phyloP scores from a whole-genome alignment of 2,113 vertebrate species.

The Syngnathoides biaculeatus region DNA sequence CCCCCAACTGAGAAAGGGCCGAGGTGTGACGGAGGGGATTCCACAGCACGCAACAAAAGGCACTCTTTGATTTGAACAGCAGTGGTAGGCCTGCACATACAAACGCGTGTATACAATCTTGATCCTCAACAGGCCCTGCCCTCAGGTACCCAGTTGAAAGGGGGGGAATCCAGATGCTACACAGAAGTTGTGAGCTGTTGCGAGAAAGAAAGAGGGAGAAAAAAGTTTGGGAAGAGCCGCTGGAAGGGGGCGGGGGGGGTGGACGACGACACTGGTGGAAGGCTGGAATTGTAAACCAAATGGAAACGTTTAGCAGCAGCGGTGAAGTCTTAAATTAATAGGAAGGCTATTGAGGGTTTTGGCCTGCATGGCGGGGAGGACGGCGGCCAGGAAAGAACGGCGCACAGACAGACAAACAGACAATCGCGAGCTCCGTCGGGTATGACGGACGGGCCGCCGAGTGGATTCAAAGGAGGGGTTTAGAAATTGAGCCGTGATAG shows the following conservation, averaged over 20 bases:
- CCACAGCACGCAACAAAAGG: slow-evolving; percentile 69
- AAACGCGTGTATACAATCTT: slow-evolving; percentile 13
- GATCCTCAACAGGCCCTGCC: slow-evolving; percentile 51
- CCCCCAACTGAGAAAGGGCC: slow-evolving; percentile 46
- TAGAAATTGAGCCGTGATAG: slow-evolving; percentile 55
- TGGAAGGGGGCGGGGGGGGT: slow-evolving; percentile 37
- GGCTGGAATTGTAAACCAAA: slow-evolving; percentile 45
- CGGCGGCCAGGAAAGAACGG: slow-evolving; percentile 12
- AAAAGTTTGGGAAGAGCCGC: background rate
- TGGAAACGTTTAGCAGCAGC: slow-evolving; percentile 48
- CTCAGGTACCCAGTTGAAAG: slow-evolving; percentile 58
- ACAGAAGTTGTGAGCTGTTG: slow-evolving; percentile 57
- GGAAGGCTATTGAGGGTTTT: slow-evolving; percentile 28
- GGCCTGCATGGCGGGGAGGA: slow-evolving; percentile 30
- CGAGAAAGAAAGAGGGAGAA: slow-evolving; percentile 9
- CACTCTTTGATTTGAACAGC: slow-evolving; percentile 65
- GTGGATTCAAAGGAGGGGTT: slow-evolving; percentile 50
- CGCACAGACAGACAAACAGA: slow-evolving; percentile 33
- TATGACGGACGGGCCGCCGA: slow-evolving; percentile 64
- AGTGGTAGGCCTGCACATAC: slow-evolving; percentile 42
- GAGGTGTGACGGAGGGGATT: slow-evolving; percentile 64
- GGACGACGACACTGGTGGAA: slow-evolving; percentile 47
- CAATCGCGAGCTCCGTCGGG: slow-evolving; percentile 31
- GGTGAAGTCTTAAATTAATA: slow-evolving; percentile 47
- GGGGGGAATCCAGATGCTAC: slow-evolving; percentile 64